A percentile compares a stretch with the other conserved stretches of the same genome.
phyloP scores from a whole-genome alignment of 2,888 invertebrate genomes.

The Clanis bilineata region DNA sequence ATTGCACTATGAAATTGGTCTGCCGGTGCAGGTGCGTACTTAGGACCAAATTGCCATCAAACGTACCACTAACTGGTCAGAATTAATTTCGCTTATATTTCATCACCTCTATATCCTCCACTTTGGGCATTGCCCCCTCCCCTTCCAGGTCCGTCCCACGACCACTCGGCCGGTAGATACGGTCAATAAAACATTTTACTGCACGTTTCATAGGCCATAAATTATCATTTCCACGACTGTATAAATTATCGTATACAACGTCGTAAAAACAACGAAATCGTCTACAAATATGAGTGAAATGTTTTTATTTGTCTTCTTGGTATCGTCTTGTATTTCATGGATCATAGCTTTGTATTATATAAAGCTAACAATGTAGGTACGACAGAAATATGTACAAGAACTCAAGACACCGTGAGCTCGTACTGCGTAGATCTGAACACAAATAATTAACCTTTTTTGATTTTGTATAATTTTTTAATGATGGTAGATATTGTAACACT shows the following conservation, averaged over 20 bases:
- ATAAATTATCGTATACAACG: constrained; percentile 36
- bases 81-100: too few species aligned
- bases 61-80: too few species aligned
- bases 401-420: too few species aligned
- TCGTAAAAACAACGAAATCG: constrained; percentile 25
- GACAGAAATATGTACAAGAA: background rate
- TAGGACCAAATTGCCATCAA: too few species aligned
- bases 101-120: background rate
- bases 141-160: background rate
- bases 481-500: too few species aligned
- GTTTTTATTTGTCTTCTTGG: constrained; percentile 7
- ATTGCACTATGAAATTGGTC: too few species aligned
- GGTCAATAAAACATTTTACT: constrained; percentile 42
- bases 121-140: background rate
- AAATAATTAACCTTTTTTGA: too few species aligned
- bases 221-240: constrained; percentile 43
- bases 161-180: constrained; percentile 25
- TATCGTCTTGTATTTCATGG: background rate
- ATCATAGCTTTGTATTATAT: background rate
- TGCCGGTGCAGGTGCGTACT: too few species aligned
- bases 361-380: too few species aligned
- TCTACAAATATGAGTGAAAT: constrained; percentile 21
- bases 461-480: too few species aligned
- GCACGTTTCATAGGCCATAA: constrained; percentile 45
- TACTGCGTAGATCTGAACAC: too few species aligned